Evolutionary conservation across 2,113 vertebrate species (phyloP).

Genomic region (Ictidomys tridecemlineatus): DNA sequence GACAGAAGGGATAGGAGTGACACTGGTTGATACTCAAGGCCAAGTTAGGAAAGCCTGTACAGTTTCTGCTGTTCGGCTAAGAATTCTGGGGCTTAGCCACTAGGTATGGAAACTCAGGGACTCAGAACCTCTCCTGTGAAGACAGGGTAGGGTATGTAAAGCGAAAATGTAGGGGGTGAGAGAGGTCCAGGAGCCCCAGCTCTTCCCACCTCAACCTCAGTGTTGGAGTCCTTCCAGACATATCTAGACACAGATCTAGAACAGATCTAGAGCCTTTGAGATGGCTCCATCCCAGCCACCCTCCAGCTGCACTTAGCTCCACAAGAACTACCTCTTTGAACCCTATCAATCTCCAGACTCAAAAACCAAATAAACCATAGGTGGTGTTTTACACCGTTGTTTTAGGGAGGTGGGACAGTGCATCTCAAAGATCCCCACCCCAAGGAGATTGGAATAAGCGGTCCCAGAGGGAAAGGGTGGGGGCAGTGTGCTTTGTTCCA

Average conservation of each 20-base stretch:
- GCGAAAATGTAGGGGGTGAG: neutral
- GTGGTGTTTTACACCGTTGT: no score
- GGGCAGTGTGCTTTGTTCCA: neutral
- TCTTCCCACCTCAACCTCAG: neutral
- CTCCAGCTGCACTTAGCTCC: no score
- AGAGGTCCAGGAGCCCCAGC: neutral
- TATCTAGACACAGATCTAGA: no score
- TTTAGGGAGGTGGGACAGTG: no score
- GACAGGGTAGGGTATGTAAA: neutral
- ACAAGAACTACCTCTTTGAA: no score
- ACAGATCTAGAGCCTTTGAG: no score
- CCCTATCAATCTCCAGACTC: no score
- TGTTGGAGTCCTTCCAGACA: no score
- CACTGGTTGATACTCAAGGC: neutral
- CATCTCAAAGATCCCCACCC: no score
- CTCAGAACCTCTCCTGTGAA: neutral
- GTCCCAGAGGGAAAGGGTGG: neutral
- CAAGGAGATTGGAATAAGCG: neutral
- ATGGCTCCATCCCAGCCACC: no score
- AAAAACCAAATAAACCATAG: no score
- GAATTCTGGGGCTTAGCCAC: neutral
- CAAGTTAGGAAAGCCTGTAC: neutral
- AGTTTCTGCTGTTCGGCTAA: neutral
- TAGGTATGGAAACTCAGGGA: neutral
- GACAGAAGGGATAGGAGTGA: neutral